Evolutionary conservation across 2,113 vertebrate species (phyloP).

Genomic region (Triplophysa tibetana): DNA sequence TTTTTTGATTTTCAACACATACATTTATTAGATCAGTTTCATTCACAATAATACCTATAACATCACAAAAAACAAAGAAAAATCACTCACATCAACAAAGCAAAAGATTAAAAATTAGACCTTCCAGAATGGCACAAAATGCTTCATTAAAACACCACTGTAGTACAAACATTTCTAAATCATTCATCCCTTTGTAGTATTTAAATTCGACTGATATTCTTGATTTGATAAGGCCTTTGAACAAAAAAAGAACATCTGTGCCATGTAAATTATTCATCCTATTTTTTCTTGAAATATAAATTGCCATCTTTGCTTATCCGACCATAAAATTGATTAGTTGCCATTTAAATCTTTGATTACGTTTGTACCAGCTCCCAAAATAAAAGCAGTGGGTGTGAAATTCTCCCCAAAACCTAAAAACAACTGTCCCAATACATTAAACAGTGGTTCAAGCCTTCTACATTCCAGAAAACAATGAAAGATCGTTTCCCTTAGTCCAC

Average conservation of each 20-base stretch:
- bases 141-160: not conserved
- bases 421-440: not conserved
- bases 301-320: not conserved
- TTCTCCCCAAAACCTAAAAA: not conserved
- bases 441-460: not conserved
- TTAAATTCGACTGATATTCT: not conserved
- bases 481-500: not conserved
- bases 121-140: not conserved
- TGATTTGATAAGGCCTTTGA: not conserved
- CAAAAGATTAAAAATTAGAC: not conserved
- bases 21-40: no score
- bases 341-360: not conserved
- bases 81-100: not conserved
- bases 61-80: no score
- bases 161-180: not conserved
- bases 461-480: not conserved
- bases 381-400: not conserved
- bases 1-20: no score
- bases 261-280: not conserved
- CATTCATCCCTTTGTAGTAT: not conserved
- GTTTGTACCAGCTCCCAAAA: not conserved
- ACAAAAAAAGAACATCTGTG: not conserved
- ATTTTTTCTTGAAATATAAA: conserved; percentile 2
- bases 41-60: no score
- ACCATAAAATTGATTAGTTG: not conserved